Conservation (phyloP, 1,140 invertebrate genomes). For the Drosophila arawakana region DNA sequence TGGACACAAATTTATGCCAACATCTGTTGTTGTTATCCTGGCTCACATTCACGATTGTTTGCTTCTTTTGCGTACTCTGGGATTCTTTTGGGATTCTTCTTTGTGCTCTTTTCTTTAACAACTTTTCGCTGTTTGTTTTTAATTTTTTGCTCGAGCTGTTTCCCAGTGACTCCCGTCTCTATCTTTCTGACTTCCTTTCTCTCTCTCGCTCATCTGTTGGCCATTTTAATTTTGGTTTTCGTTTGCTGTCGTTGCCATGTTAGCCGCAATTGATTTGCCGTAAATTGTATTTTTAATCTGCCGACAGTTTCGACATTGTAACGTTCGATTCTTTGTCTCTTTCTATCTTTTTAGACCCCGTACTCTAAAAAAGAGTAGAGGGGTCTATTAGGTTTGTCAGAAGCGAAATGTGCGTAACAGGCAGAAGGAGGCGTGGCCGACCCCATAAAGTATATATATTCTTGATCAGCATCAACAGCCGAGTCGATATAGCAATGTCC, state of each 20-base stretch:
- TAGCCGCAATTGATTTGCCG: conserved; percentile 77
- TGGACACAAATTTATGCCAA: conserved; percentile 76
- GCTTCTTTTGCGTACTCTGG: conserved; percentile 21
- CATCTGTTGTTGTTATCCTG: conserved; percentile 65
- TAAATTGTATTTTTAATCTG: conserved; percentile 82
- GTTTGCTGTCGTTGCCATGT: conserved; percentile 62
- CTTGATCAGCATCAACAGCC: no score
- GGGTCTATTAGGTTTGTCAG: no score
- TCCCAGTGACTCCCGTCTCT: not conserved
- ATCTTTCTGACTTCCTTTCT: conserved; percentile 11
- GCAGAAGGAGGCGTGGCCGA: no score
- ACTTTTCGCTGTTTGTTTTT: conserved; percentile 65
- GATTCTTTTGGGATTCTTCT: not conserved
- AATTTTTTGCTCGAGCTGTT: conserved; percentile 70
- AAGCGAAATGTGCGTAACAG: no score
- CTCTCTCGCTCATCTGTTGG: conserved; percentile 19
- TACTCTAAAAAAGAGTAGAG: no score
- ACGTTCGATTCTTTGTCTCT: conserved; percentile 36
- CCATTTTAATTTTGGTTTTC: conserved; percentile 74
- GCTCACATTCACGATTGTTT: conserved; percentile 38
- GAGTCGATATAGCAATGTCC: no score
- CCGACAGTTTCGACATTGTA: conserved; percentile 51
- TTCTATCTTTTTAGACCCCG: conserved; percentile 7
- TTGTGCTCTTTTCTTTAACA: conserved; percentile 22
- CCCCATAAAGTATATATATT: no score